phyloP scores from a whole-genome alignment of 1,140 invertebrate genomes.

The Drosophila truncata region DNA sequence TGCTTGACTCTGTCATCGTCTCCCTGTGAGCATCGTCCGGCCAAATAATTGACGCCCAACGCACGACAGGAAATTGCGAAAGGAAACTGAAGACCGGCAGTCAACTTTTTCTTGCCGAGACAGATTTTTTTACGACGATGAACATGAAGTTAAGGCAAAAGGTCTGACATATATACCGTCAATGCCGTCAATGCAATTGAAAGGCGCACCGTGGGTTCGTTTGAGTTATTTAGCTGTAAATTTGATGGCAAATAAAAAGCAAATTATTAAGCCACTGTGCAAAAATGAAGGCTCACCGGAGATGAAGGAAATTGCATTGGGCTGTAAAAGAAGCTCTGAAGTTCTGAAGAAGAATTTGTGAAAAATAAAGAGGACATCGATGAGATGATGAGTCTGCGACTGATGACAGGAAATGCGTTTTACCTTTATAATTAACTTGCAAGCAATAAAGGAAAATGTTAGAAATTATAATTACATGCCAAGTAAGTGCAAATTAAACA shows the following conservation, averaged over 20 bases:
- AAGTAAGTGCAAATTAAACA: background rate
- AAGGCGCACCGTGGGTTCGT: background rate
- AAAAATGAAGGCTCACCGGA: background rate
- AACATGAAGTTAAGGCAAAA: conserved; percentile 37
- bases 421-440: background rate
- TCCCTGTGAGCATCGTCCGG: conserved; percentile 10
- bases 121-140: conserved; percentile 23
- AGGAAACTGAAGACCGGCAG: conserved; percentile 32
- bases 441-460: background rate
- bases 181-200: conserved; percentile 24
- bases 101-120: conserved; percentile 28
- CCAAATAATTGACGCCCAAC: conserved; percentile 47
- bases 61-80: conserved; percentile 48
- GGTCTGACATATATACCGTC: conserved; percentile 31
- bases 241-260: background rate
- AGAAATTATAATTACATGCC: background rate
- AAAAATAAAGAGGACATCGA: background rate
- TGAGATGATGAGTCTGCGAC: too few species aligned
- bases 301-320: conserved; percentile 4
- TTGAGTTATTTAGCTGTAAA: background rate
- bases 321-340: background rate
- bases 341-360: background rate
- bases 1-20: too few species aligned
- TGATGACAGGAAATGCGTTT: background rate
- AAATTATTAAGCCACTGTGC: background rate